Percentiles rank a stretch among this genome's conserved stretches.
These are phyloP conservation scores for Phrynocephalus vlangalii DNA, from an alignment of 2,797 vertebrate species.

Conservation along the genomic window DNA sequence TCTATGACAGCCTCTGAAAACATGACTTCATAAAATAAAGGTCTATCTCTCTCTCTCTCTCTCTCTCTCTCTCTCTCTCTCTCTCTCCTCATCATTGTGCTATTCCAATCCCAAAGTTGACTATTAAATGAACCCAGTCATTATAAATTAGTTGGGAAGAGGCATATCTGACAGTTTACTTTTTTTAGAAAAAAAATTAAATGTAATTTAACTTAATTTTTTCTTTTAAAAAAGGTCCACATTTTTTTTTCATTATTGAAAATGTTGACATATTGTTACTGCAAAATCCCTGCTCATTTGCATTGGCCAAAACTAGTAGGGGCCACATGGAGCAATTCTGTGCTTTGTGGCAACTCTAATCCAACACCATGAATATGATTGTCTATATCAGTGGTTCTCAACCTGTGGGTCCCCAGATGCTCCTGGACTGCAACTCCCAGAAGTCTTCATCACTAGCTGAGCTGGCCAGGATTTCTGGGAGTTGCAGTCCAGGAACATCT, in stretches of 20 bases:
- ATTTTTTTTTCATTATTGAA: not conserved
- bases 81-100: not conserved
- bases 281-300: not conserved
- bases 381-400: too few species aligned
- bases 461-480: too few species aligned
- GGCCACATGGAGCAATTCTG: not conserved
- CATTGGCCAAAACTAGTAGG: not conserved
- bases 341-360: not conserved
- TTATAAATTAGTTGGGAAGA: not conserved
- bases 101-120: not conserved
- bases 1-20: not conserved
- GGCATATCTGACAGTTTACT: not conserved
- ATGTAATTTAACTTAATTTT: not conserved
- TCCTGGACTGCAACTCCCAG: too few species aligned
- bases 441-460: too few species aligned
- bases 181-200: not conserved
- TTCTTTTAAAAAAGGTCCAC: not conserved
- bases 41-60: not conserved
- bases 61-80: too few species aligned
- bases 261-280: not conserved
- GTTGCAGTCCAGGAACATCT: too few species aligned
- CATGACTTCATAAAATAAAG: not conserved
- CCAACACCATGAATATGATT: not conserved
- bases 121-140: constrained; percentile 21
- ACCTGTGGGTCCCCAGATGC: too few species aligned